Conservation (phyloP, 1,140 invertebrate genomes). For the Drosophila tropicalis region DNA sequence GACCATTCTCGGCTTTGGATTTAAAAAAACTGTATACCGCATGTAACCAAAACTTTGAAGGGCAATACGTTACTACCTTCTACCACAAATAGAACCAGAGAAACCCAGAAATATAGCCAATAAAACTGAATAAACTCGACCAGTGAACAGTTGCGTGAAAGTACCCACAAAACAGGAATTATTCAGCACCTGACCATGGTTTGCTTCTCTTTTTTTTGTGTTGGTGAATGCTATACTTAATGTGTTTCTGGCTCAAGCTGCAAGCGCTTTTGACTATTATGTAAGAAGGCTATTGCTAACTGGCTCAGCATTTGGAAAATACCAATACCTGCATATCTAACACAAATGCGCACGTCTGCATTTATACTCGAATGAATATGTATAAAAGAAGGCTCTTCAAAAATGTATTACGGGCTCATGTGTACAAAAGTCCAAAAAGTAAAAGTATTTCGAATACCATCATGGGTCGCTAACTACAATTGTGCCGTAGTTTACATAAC, state of each 20-base stretch:
- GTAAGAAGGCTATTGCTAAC: background rate
- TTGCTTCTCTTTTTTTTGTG: slow-evolving; percentile 1
- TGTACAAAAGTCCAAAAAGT: background rate
- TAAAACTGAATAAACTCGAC: slow-evolving; percentile 11
- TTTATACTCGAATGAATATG: background rate
- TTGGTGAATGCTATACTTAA: slow-evolving; percentile 38
- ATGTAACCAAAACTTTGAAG: no score
- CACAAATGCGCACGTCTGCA: no score
- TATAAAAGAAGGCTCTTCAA: background rate
- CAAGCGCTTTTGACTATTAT: slow-evolving; percentile 40
- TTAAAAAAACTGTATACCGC: no score
- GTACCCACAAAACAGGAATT: slow-evolving; percentile 52
- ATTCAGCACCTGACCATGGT: slow-evolving; percentile 35
- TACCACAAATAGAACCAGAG: background rate
- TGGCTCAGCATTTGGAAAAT: slow-evolving; percentile 1
- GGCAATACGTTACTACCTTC: no score
- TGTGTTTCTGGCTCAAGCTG: slow-evolving; percentile 41
- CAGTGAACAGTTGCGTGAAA: slow-evolving; percentile 34
- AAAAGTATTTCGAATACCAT: background rate
- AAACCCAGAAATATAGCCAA: slow-evolving; percentile 27
- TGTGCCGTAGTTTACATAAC: background rate
- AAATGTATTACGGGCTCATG: background rate
- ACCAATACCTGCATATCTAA: background rate
- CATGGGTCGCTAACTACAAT: background rate
- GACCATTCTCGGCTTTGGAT: no score